A percentile compares a stretch with the other conserved stretches of the same genome.
These are phyloP conservation scores for Centropus bengalensis DNA, from an alignment of 2,113 vertebrate genomes.

Conservation along the genomic window DNA sequence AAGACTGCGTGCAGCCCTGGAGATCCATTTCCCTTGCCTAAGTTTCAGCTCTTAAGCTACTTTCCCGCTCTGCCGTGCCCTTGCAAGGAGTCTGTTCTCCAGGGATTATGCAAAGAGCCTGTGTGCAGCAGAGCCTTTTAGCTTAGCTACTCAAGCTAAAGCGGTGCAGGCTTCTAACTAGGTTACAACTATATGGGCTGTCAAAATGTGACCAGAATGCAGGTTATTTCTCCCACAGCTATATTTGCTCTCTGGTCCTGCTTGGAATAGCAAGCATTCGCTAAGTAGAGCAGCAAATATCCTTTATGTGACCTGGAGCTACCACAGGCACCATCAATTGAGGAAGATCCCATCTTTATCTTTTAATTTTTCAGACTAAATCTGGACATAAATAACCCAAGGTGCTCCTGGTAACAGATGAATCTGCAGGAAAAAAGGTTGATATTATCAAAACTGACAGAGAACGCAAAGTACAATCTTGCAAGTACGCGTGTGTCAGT, in stretches of 20 bases:
- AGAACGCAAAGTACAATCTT: not conserved
- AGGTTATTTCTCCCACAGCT: slow-evolving; percentile 1
- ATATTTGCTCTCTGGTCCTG: not conserved
- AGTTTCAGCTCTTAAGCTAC: not conserved
- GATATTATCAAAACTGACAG: not conserved
- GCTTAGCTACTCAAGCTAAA: not conserved
- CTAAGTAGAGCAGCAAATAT: not conserved
- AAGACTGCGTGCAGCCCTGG: not conserved
- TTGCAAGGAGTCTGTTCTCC: not conserved
- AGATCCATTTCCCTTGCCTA: not conserved
- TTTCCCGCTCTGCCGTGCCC: not conserved
- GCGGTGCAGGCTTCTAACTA: not conserved
- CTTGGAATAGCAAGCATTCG: not conserved
- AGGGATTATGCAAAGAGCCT: not conserved
- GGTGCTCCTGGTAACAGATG: not conserved
- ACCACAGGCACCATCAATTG: not conserved
- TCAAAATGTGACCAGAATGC: slow-evolving; percentile 2
- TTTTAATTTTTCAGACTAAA: not conserved
- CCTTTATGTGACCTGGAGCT: not conserved
- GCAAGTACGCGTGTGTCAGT: not conserved
- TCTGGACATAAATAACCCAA: not conserved
- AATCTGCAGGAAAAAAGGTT: not conserved
- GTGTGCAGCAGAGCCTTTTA: not conserved
- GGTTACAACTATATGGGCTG: not conserved
- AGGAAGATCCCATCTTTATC: not conserved